These are phyloP conservation scores for Desmodus rotundus DNA, from an alignment of 2,113 vertebrate species.

Conservation along the genomic window DNA sequence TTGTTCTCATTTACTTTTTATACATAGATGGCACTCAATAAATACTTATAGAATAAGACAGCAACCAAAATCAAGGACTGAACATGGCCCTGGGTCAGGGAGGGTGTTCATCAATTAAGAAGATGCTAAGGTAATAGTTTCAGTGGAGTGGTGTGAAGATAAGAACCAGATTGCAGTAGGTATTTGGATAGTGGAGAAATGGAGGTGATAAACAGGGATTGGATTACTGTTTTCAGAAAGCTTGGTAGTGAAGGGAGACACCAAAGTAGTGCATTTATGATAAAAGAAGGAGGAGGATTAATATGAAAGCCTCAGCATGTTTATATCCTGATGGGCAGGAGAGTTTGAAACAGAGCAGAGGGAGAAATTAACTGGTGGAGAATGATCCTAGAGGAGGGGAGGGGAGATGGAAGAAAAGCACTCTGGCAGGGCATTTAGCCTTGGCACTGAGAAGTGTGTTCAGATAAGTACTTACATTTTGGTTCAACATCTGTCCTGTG, in stretches of 20 bases:
- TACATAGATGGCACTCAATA: neutral
- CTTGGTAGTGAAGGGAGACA: neutral
- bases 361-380: neutral
- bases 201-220: neutral
- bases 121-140: neutral
- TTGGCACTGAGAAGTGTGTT: conserved; percentile 42
- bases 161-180: too few relatives aligned
- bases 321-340: too few relatives aligned
- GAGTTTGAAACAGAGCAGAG: neutral
- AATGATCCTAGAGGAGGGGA: neutral
- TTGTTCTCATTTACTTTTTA: conserved; percentile 15
- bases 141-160: neutral
- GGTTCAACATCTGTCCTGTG: neutral
- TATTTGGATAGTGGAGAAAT: neutral
- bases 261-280: neutral
- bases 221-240: neutral
- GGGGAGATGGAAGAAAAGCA: neutral
- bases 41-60: neutral
- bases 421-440: neutral
- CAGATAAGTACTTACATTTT: conserved; percentile 10
- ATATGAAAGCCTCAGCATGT: accelerated
- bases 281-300: neutral
- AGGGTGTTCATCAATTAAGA: neutral
- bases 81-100: accelerated
- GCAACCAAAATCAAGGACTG: neutral